Conservation (phyloP, 1,140 invertebrate species). For the Hermetia illucens region DNA sequence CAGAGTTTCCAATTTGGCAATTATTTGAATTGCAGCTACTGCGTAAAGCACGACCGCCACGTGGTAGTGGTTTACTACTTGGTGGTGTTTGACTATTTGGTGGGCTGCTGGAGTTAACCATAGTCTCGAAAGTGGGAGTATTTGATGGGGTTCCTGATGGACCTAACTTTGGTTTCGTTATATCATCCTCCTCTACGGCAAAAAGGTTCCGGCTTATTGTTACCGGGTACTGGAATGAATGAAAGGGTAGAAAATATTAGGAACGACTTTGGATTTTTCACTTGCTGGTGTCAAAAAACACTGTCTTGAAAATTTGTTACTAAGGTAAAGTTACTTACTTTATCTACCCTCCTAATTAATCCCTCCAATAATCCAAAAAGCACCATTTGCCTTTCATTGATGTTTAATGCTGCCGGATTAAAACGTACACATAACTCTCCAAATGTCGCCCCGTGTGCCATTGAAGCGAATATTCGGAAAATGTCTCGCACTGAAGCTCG, state of each 20-base stretch:
- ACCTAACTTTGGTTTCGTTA: neutral
- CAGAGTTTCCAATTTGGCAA: slow-evolving; percentile 4
- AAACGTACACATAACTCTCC: slow-evolving; percentile 66
- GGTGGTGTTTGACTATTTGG: neutral
- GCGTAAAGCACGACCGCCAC: slow-evolving; percentile 38
- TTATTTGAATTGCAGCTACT: slow-evolving; percentile 27
- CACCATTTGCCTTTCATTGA: slow-evolving; percentile 67
- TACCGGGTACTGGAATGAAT: slow-evolving; percentile 5
- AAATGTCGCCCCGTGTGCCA: slow-evolving; percentile 71
- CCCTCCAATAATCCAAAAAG: slow-evolving; percentile 78
- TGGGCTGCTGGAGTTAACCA: neutral
- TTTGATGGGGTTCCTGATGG: no score
- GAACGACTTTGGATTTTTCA: slow-evolving; percentile 3
- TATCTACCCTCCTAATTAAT: slow-evolving; percentile 55
- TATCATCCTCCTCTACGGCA: neutral
- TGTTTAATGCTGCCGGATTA: slow-evolving; percentile 56
- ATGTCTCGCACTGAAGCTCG: slow-evolving; percentile 52
- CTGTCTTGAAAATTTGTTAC: neutral
- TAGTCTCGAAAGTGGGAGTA: neutral
- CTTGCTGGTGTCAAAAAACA: slow-evolving; percentile 1
- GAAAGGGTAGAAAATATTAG: neutral
- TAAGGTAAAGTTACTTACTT: slow-evolving; percentile 2
- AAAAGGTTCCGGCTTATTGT: slow-evolving; percentile 5
- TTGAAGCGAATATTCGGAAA: slow-evolving; percentile 64
- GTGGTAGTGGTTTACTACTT: slow-evolving; percentile 5